phyloP scores from a whole-genome alignment of 2,797 vertebrate species.

The Hephaestus fuliginosus region DNA sequence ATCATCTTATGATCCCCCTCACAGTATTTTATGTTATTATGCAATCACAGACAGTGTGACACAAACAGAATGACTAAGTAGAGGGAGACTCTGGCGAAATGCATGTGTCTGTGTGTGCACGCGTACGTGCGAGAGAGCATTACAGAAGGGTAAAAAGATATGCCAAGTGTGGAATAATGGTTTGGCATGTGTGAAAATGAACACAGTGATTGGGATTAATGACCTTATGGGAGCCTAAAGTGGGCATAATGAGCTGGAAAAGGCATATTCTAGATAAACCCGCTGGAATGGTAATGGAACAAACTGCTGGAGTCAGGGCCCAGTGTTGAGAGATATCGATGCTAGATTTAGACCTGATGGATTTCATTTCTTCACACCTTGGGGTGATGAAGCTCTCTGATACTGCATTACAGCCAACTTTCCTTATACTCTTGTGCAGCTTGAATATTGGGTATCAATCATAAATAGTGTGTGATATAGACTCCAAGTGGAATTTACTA shows the following conservation, averaged over 20 bases:
- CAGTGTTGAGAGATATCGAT: slow-evolving; percentile 63
- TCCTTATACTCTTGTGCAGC: background rate
- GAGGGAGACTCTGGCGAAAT: slow-evolving; percentile 34
- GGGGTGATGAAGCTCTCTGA: slow-evolving; percentile 59
- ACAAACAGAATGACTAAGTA: slow-evolving; percentile 75
- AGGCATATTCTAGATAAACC: slow-evolving; percentile 82
- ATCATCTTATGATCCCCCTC: slow-evolving; percentile 60
- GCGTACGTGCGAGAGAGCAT: slow-evolving; percentile 14
- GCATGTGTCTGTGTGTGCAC: slow-evolving; percentile 23
- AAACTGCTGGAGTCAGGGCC: slow-evolving; percentile 75
- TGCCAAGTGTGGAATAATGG: slow-evolving; percentile 80
- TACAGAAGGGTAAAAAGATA: slow-evolving; percentile 76
- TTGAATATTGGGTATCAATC: slow-evolving; percentile 25
- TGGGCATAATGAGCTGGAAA: slow-evolving; percentile 84
- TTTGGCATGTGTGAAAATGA: slow-evolving; percentile 84
- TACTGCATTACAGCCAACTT: slow-evolving; percentile 44
- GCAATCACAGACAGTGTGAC: slow-evolving; percentile 57
- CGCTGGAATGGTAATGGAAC: slow-evolving; percentile 76
- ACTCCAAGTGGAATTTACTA: slow-evolving; percentile 13
- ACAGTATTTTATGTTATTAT: slow-evolving; percentile 64
- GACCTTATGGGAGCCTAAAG: slow-evolving; percentile 82
- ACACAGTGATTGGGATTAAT: slow-evolving; percentile 85
- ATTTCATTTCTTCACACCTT: slow-evolving; percentile 64
- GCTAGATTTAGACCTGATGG: slow-evolving; percentile 72
- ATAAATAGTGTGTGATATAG: slow-evolving; percentile 5